Percentiles rank a stretch among this genome's conserved stretches.
Evolutionary conservation across 2,888 invertebrate species (phyloP).

Genomic region (Lamproptera curius): DNA sequence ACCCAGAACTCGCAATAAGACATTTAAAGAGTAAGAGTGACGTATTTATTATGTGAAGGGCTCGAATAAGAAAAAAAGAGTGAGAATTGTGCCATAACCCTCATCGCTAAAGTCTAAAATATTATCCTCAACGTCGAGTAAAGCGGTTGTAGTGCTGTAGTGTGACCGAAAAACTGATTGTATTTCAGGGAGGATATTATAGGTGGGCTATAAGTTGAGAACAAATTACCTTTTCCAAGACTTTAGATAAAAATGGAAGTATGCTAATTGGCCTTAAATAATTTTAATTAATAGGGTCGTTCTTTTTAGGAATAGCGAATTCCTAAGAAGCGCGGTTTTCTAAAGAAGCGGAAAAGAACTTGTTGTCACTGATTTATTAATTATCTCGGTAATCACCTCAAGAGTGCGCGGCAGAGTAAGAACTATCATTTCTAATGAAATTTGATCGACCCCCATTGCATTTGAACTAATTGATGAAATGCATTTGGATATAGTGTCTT

Average conservation of each 20-base stretch:
- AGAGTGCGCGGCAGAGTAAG: too few relatives aligned
- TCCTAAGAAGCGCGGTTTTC: too few relatives aligned
- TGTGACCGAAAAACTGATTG: conserved; percentile 34
- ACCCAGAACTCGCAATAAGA: conserved; percentile 23
- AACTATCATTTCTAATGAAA: too few relatives aligned
- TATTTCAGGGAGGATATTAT: conserved; percentile 26
- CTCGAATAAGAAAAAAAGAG: conserved; percentile 20
- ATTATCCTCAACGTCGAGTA: conserved; percentile 31
- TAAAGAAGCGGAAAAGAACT: too few relatives aligned
- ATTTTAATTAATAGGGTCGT: background rate
- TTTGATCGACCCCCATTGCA: too few relatives aligned
- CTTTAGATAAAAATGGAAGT: conserved; percentile 17
- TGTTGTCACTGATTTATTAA: too few relatives aligned
- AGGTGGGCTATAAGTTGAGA: conserved; percentile 28
- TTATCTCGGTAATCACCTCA: too few relatives aligned
- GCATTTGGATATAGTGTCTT: too few relatives aligned
- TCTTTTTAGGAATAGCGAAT: background rate
- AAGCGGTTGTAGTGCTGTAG: conserved; percentile 31
- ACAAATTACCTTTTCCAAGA: conserved; percentile 22
- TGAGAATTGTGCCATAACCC: conserved; percentile 10
- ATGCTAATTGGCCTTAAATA: background rate
- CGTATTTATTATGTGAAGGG: conserved; percentile 25
- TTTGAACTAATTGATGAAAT: too few relatives aligned
- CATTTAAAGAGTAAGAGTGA: conserved; percentile 21
- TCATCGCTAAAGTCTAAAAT: conserved; percentile 28